Evolutionary conservation across 2,888 invertebrate species (phyloP), one percentile per base, ranked within the genome.

Genomic region (Ophonus ardosiacus): DNA sequence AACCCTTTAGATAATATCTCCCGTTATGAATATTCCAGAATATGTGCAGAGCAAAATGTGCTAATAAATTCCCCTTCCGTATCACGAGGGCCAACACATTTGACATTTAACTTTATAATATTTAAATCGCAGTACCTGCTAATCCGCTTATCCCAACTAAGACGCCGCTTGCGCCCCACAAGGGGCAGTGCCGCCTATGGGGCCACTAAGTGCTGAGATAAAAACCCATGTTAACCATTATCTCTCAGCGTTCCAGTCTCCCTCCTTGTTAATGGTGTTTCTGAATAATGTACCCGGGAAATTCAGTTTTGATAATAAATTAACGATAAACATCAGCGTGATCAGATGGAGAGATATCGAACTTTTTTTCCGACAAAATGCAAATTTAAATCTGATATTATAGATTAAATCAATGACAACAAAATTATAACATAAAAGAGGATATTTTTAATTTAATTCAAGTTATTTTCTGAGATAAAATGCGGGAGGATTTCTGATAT

Each of bases 141-240:
- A 80, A 80, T 61, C 80, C 80, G 80, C 80, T 80, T 80, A 80
- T 40, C 80, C 68, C 15, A 15, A 38, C 68, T 68, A 31, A 38
- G 24, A 40, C 17, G 74, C 51, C 18, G 43, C 8, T 31, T n/a
- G 51, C 21, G 51, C 7, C 31, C 38, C 17, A 24, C 0, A 71
- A 57, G 57, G 78, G 57, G 7, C 56, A 51, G 38, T n/a, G 59
- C 56, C 57, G 31, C 80, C 63, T 63, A 80, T 80, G 78, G 56
- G 61, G 80, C 59, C 80, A 80, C 80, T 80, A 80, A 80, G 80
- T 80, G 80, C 80, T 80, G n/a, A 80, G 80, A 80, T 80, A 80
- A 80, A 80, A 80, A 80, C 61, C 80, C 59, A 80, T 80, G 80
- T 80, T 61, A 61, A 61, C 80, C 80, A 80, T 80, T 80, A 80